Base-by-base conservation (phyloP, 2,113 vertebrate genomes). In the Elgaria multicarinata region DNA sequence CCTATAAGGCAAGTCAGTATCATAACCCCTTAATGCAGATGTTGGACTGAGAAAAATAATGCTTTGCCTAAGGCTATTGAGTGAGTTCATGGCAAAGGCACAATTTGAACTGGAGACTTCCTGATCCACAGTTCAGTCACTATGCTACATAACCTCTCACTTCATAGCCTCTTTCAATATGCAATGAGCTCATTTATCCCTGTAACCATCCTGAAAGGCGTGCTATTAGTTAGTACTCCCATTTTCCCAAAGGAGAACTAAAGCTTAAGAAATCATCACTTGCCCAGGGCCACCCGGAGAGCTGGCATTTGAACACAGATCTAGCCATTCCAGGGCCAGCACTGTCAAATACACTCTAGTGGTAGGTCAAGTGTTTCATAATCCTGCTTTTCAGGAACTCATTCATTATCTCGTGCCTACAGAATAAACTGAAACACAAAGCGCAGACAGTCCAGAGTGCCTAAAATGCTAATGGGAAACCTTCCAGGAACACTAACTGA, bases 291-390 rank as follows among this genome's bases (percentile, higher is more conserved):
- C 14, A 50, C 69, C n/a, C 22, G 24, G 53, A 81, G 6, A 82
- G 39, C 69, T 16, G 20, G 26, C 2, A 46, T 3, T n/a, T 24
- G 79, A 75, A 75, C 42, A 7, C 69, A 31, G 26, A 66, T 4
- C 24, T 66, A 33, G 24, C 39, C 44, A 4, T 74, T 50, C 50
- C 36, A 75, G 33, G 20, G 50, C 50, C 4, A 55, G n/a, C 4
- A 16, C 50, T 13, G 16, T 82, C 67, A 72, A 33, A 1, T 12
- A 72, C 9, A 31, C 28, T 44, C 71, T 31, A 55, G 31, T 62
- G 33, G 53, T 20, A 44, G 58, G 55, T 89, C 80, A 89, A 89
- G 42, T 28, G 55, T 13, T 62, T 88, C 53, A n/a, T n/a, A 76
- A 82, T 7, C 6, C 46, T 33, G 3, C 26, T 81, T 55, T 53